Evolutionary conservation across 2,113 vertebrate genomes (phyloP).

Genomic region (Antennarius striatus): DNA sequence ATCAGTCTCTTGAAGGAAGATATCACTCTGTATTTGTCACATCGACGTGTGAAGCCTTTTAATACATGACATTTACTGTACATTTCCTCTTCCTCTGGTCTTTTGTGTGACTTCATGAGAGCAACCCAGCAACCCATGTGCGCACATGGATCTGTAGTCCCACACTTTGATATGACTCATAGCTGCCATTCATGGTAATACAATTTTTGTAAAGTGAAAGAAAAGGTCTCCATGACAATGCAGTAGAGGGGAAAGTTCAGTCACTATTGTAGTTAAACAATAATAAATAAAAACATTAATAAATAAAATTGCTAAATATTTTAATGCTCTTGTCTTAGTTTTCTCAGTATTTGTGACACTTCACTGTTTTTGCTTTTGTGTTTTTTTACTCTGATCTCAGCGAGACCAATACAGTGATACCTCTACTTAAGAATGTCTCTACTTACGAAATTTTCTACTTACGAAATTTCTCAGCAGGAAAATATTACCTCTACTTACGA

Average conservation of each 20-base stretch:
- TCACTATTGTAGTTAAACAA: no score
- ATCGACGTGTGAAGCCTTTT: slow-evolving; percentile 39
- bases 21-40: slow-evolving; percentile 36
- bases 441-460: no score
- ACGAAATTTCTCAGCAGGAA: no score
- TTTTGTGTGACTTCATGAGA: slow-evolving; percentile 7
- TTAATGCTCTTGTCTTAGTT: no score
- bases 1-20: slow-evolving; percentile 35
- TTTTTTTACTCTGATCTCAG: no score
- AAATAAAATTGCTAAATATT: no score
- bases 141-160: slow-evolving; percentile 11
- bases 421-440: no score
- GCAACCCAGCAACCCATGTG: background rate
- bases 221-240: background rate
- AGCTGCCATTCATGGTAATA: slow-evolving; percentile 33
- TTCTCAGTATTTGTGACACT: no score
- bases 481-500: no score
- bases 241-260: background rate
- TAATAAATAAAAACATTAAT: no score
- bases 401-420: no score
- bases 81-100: slow-evolving; percentile 28
- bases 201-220: slow-evolving; percentile 26
- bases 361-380: no score
- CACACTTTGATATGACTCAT: slow-evolving; percentile 56
- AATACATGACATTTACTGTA: slow-evolving; percentile 35